Base-by-base conservation (phyloP, 2,888 invertebrate species). In the Hoplodrina blanda region DNA sequence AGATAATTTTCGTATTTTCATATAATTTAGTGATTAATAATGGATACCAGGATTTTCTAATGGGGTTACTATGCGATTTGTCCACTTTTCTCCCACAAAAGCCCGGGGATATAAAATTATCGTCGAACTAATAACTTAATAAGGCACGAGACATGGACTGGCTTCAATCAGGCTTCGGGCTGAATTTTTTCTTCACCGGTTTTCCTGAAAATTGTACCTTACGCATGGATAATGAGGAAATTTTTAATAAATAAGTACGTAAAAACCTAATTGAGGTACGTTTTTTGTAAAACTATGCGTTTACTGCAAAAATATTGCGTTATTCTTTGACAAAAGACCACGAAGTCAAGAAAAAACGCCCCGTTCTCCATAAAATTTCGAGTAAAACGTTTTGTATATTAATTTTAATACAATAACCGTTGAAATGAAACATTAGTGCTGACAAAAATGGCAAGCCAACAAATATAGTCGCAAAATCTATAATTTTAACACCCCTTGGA, bases 241-340 rank as follows among this genome's bases (percentile, higher is more conserved):
- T 63, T 64, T 62, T 81, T 62, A 81, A 77, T 77, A 78, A 77
- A 57, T 81, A 25, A 81, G 20, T 44, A 81, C 71, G 56, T 70
- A 77, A 55, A 61, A 81, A 64, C 53, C 60, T 10, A 57, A 61
- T 20, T 41, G n/a, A 37, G 6, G n/a, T 10, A 41, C 41, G 8
- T 3, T 15, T 11, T 25, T 54, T 41, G 2, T 8, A 15, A 13
- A 44, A 33, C 4, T n/a, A 13, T 17, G 19, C 7, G 41, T 0
- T 49, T 49, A 49, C n/a, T 33, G 19, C 20, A 57, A 62, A 33
- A 66, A 52, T 3, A 54, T 3, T 10, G n/a, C 3, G 10, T 33
- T 37, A 20, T 49, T 54, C 1, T 20, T 7, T n/a, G 0, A 8
- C 2, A 30, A 49, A 46, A 30, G 0, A 5, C n/a, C 4, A 7